These are phyloP conservation scores for Hydraecia micacea DNA, from an alignment of 2,888 invertebrate species.

Conservation along the genomic window DNA sequence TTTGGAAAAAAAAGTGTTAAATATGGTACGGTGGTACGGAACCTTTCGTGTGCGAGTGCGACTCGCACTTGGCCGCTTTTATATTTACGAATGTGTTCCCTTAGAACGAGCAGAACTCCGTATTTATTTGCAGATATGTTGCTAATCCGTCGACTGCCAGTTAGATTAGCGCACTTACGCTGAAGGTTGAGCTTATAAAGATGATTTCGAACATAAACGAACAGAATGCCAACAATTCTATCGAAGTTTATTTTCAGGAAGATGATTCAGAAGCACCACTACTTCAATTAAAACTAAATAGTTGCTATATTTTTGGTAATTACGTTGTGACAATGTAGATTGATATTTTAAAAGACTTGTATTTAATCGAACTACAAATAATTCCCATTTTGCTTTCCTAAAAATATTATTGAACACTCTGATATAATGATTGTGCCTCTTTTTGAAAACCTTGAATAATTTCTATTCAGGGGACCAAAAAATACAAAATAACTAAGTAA, in stretches of 20 bases:
- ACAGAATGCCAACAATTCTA: slow-evolving; percentile 25
- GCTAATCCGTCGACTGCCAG: slow-evolving; percentile 27
- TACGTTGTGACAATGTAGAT: neutral
- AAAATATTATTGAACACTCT: neutral
- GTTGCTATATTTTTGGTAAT: neutral
- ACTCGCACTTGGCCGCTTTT: neutral
- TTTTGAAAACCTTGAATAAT: neutral
- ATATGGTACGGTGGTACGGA: neutral
- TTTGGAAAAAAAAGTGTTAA: neutral
- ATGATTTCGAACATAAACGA: slow-evolving; percentile 25
- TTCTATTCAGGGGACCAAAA: neutral
- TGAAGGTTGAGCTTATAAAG: slow-evolving; percentile 17
- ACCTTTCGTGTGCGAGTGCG: neutral
- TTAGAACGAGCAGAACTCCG: slow-evolving; percentile 13
- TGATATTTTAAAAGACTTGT: neutral
- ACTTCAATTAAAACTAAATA: neutral
- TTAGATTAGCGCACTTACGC: slow-evolving; percentile 28
- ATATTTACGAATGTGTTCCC: neutral
- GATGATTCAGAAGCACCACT: slow-evolving; percentile 17
- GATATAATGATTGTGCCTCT: neutral
- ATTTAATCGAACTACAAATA: neutral
- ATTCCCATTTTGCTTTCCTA: neutral
- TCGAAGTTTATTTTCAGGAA: slow-evolving; percentile 23
- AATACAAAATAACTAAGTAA: neutral
- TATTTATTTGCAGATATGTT: slow-evolving; percentile 5